Conservation (phyloP, 1,140 invertebrate genomes). For the Grapholita molesta region DNA sequence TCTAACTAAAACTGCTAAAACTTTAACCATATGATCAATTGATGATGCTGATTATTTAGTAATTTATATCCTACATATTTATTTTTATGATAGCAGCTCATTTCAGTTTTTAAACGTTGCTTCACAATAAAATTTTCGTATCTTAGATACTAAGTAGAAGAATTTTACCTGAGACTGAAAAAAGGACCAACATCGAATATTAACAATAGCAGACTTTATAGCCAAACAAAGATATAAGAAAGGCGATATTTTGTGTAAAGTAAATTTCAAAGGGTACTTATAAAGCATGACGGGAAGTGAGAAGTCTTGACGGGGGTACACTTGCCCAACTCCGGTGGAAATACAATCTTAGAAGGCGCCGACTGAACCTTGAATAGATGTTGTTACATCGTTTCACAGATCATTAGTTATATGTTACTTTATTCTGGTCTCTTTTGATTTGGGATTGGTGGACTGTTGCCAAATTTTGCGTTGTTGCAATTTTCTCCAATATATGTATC, state of each 20-base stretch:
- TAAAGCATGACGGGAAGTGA: neutral
- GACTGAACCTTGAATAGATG: neutral
- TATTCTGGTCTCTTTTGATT: neutral
- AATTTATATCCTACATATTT: too few species aligned
- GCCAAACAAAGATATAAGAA: conserved; percentile 25
- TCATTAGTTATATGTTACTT: neutral
- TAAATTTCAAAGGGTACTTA: conserved; percentile 25
- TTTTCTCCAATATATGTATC: too few species aligned
- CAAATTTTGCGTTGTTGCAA: too few species aligned
- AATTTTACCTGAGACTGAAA: too few species aligned
- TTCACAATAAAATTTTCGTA: too few species aligned
- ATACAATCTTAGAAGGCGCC: neutral
- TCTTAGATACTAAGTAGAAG: too few species aligned
- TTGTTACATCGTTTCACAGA: neutral
- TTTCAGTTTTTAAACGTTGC: too few species aligned
- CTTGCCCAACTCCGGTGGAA: neutral
- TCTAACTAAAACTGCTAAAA: too few species aligned
- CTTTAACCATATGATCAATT: too few species aligned
- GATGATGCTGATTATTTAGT: too few species aligned
- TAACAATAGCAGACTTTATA: conserved; percentile 13
- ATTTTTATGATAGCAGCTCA: too few species aligned
- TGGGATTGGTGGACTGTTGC: neutral
- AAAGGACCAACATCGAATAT: too few species aligned
- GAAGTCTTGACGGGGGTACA: neutral
- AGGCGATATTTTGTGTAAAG: conserved; percentile 40